phyloP scores from a whole-genome alignment of 2,888 invertebrate species.

The Apomyelois bistriatella region DNA sequence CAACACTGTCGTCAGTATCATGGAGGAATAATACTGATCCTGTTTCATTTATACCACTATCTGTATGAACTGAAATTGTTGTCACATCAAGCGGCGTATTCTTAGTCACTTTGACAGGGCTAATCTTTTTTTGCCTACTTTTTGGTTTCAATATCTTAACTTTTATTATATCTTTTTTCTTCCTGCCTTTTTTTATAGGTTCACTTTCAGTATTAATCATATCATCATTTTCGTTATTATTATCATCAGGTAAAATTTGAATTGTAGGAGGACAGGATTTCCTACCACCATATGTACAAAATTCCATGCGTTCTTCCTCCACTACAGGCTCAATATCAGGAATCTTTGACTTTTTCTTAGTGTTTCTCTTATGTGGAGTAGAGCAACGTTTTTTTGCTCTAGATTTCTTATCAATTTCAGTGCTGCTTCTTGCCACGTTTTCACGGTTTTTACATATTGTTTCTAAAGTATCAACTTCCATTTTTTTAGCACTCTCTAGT shows the following conservation, averaged over 20 bases:
- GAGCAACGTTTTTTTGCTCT: slow-evolving; percentile 46
- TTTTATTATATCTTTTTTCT: slow-evolving; percentile 63
- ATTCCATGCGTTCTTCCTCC: slow-evolving; percentile 53
- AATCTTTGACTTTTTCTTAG: slow-evolving; percentile 29
- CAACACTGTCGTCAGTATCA: slow-evolving; percentile 42
- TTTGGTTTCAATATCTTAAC: slow-evolving; percentile 64
- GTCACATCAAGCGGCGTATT: slow-evolving; percentile 19
- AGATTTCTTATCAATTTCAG: slow-evolving; percentile 27
- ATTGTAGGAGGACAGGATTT: slow-evolving; percentile 54
- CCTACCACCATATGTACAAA: slow-evolving; percentile 41
- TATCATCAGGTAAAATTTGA: slow-evolving; percentile 26
- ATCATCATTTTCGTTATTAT: slow-evolving; percentile 23
- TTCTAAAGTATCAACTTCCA: slow-evolving; percentile 18
- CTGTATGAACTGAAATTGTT: slow-evolving; percentile 36
- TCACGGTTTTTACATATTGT: slow-evolving; percentile 25
- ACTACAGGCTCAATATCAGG: slow-evolving; percentile 38
- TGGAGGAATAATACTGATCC: slow-evolving; percentile 38
- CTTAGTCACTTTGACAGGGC: slow-evolving; percentile 4
- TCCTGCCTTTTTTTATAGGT: slow-evolving; percentile 30
- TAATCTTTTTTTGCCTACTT: slow-evolving; percentile 26
- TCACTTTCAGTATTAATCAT: slow-evolving; percentile 11
- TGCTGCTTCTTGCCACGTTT: slow-evolving; percentile 21
- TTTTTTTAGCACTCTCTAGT: slow-evolving; percentile 62
- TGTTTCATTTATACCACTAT: slow-evolving; percentile 54
- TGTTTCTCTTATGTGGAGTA: slow-evolving; percentile 48